These are phyloP conservation scores for Siniperca knerii DNA, from an alignment of 2,113 vertebrate genomes.

Conservation along the genomic window DNA sequence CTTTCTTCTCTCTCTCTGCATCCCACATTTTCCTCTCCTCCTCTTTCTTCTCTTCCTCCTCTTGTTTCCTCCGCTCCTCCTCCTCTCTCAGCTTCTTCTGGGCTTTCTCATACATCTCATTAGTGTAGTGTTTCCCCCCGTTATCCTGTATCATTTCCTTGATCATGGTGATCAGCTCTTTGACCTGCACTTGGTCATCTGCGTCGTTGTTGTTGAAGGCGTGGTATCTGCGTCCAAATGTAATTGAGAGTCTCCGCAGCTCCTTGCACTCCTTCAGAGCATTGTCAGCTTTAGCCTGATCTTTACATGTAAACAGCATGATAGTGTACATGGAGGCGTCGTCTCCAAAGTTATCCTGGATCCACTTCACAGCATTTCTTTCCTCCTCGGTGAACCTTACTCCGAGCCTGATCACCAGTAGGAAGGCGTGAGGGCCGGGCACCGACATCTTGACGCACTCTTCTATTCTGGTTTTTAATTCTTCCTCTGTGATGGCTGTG, in stretches of 20 bases:
- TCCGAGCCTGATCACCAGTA: slow-evolving; percentile 80
- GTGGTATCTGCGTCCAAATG: slow-evolving; percentile 77
- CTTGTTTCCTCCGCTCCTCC: slow-evolving; percentile 64
- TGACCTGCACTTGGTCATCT: slow-evolving; percentile 67
- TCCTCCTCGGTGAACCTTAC: slow-evolving; percentile 80
- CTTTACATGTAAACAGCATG: slow-evolving; percentile 81
- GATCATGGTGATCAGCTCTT: slow-evolving; percentile 75
- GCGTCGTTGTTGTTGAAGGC: slow-evolving; percentile 79
- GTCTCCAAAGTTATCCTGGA: slow-evolving; percentile 83
- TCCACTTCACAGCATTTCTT: slow-evolving; percentile 76
- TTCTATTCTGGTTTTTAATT: slow-evolving; percentile 70
- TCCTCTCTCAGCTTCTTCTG: slow-evolving; percentile 71
- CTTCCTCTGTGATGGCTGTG: slow-evolving; percentile 56
- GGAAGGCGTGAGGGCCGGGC: slow-evolving; percentile 81
- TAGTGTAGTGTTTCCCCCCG: slow-evolving; percentile 75
- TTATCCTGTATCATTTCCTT: slow-evolving; percentile 77
- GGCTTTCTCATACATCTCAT: slow-evolving; percentile 76
- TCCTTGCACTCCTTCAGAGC: slow-evolving; percentile 73
- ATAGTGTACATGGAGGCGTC: slow-evolving; percentile 80
- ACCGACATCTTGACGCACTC: slow-evolving; percentile 77
- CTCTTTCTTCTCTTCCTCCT: slow-evolving; percentile 74
- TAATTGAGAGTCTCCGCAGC: slow-evolving; percentile 70
- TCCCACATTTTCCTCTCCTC: slow-evolving; percentile 79
- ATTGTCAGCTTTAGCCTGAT: slow-evolving; percentile 75
- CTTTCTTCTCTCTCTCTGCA: slow-evolving; percentile 69